Evolutionary conservation across 2,797 vertebrate genomes (phyloP).

Genomic region (Enteromius mattozi): DNA sequence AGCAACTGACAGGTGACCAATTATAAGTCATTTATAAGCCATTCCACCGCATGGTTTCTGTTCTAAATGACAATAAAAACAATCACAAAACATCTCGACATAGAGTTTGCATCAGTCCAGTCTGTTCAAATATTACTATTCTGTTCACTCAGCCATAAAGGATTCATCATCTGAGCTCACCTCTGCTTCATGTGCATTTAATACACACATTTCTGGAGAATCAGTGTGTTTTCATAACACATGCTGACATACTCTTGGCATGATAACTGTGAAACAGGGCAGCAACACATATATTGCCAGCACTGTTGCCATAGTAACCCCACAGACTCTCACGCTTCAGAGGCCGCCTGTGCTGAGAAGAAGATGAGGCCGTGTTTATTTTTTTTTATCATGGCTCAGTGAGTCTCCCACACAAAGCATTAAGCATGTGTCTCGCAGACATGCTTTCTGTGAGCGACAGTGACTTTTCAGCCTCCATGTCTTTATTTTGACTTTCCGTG

Average conservation of each 20-base stretch:
- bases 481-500: not conserved
- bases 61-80: not conserved
- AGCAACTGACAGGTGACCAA: not conserved
- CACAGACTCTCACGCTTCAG: slow-evolving; percentile 38
- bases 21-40: not conserved
- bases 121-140: not conserved
- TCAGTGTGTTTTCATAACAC: slow-evolving; percentile 47
- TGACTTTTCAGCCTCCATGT: not conserved
- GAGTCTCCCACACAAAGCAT: slow-evolving; percentile 48
- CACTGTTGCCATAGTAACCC: slow-evolving; percentile 72
- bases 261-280: slow-evolving; percentile 47
- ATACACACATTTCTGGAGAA: slow-evolving; percentile 43
- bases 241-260: slow-evolving; percentile 59
- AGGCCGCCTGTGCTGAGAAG: slow-evolving; percentile 38
- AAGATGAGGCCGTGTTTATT: slow-evolving; percentile 59
- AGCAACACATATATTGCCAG: slow-evolving; percentile 45
- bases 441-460: not conserved
- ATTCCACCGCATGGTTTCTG: not conserved
- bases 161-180: not conserved
- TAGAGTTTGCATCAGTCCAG: not conserved
- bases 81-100: not conserved
- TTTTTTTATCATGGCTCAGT: slow-evolving; percentile 25
- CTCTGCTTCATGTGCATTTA: not conserved
- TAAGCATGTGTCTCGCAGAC: slow-evolving; percentile 16
- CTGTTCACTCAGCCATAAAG: slow-evolving; percentile 5